Conservation (phyloP, 2,888 invertebrate species). For the Coecobrya sp. region DNA sequence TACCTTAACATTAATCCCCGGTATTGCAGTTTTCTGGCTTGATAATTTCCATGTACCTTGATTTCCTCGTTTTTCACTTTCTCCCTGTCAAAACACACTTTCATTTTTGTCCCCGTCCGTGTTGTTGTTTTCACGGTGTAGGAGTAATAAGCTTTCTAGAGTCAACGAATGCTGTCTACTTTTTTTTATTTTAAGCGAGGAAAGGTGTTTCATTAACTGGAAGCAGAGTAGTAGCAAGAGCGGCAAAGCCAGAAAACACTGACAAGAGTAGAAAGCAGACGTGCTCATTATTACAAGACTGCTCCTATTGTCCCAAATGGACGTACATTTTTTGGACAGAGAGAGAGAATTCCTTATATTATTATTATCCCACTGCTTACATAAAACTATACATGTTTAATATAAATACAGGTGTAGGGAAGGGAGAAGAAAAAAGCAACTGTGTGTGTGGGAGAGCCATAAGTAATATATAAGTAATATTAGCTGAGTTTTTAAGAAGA, state of each 20-base stretch:
- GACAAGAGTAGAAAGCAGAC: background rate
- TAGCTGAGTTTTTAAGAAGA: constrained; percentile 44
- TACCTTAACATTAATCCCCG: background rate
- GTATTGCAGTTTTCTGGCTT: background rate
- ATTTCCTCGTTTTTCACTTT: constrained; percentile 5
- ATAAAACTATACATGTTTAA: background rate
- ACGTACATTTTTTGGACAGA: background rate
- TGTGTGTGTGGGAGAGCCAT: constrained; percentile 9
- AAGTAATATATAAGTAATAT: constrained; percentile 56
- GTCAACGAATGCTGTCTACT: no score
- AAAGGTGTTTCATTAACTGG: constrained; percentile 50
- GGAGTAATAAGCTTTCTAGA: no score
- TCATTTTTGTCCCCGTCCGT: background rate
- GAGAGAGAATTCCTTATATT: no score
- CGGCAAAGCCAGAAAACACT: background rate
- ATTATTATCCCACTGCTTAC: background rate
- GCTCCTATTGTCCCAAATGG: background rate
- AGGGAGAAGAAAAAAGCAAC: background rate
- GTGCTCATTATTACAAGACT: constrained; percentile 43
- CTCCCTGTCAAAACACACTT: background rate
- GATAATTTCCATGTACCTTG: background rate
- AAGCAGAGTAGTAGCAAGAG: background rate
- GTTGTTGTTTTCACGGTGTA: background rate
- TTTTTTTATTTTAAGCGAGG: background rate
- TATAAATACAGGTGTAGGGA: background rate